These are phyloP conservation scores for Tachuris rubrigastra DNA, from an alignment of 2,113 vertebrate species.

Conservation along the genomic window DNA sequence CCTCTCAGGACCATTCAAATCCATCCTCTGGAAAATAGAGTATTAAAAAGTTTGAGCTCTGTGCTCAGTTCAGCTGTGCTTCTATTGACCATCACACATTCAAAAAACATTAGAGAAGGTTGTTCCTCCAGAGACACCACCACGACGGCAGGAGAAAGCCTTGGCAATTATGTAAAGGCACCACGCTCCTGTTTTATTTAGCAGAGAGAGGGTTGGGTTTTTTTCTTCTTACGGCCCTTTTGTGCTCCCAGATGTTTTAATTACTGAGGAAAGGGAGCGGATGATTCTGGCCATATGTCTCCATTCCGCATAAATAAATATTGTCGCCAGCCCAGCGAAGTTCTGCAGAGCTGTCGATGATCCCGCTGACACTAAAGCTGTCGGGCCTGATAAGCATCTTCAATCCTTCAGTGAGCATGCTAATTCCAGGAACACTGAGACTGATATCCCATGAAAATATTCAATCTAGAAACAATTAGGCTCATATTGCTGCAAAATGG, in stretches of 20 bases:
- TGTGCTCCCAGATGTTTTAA: conserved; percentile 94
- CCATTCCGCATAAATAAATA: conserved; percentile 81
- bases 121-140: conserved; percentile 31
- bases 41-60: background rate
- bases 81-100: conserved; percentile 23
- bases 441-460: conserved; percentile 90
- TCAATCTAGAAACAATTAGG: conserved; percentile 94
- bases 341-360: conserved; percentile 71
- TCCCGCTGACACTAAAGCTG: conserved; percentile 85
- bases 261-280: conserved; percentile 90
- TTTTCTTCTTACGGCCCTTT: conserved; percentile 55
- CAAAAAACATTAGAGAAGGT: conserved; percentile 36
- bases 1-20: conserved; percentile 18
- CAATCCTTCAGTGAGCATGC: conserved; percentile 89
- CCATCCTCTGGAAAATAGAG: conserved; percentile 21
- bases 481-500: conserved; percentile 50
- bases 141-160: background rate
- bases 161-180: conserved; percentile 39
- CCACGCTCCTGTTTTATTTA: conserved; percentile 57
- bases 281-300: conserved; percentile 96
- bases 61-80: background rate
- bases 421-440: conserved; percentile 87
- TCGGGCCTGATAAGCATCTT: conserved; percentile 91
- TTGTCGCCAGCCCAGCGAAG: conserved; percentile 72
- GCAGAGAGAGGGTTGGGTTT: background rate